These are phyloP conservation scores for Merops nubicus DNA, from an alignment of 2,113 vertebrate genomes.

Conservation along the genomic window DNA sequence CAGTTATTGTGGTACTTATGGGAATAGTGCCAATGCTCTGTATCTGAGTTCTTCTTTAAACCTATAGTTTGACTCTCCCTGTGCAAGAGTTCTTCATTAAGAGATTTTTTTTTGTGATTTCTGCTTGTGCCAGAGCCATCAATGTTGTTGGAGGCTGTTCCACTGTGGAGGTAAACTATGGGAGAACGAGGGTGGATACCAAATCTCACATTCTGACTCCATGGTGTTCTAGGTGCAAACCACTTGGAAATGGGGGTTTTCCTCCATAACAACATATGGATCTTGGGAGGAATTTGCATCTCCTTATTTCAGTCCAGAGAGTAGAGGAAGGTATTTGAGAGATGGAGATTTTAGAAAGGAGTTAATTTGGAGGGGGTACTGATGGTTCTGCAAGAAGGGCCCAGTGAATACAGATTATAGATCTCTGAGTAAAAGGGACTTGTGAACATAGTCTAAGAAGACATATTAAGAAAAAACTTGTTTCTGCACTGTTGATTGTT, in stretches of 20 bases:
- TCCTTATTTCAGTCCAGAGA: background rate
- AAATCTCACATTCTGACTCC: background rate
- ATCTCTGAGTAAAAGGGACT: background rate
- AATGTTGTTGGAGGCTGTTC: background rate
- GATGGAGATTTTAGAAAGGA: background rate
- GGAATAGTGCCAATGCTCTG: background rate
- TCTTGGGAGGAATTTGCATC: background rate
- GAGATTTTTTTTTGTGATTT: background rate
- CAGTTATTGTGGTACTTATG: accelerated
- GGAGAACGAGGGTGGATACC: background rate
- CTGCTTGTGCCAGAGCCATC: background rate
- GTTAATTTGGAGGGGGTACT: background rate
- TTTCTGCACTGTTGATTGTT: background rate
- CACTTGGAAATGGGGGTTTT: background rate
- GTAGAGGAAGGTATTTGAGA: background rate
- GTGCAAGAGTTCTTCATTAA: background rate
- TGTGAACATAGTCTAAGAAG: background rate
- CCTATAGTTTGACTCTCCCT: background rate
- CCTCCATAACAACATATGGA: background rate
- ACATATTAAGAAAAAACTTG: background rate
- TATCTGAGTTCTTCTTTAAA: too few relatives aligned
- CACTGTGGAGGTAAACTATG: background rate
- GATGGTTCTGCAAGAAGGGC: background rate
- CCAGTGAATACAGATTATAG: background rate
- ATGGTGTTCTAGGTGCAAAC: background rate